These are phyloP conservation scores for Lepisosteus oculatus DNA, from an alignment of 2,113 vertebrate species.

Conservation along the genomic window DNA sequence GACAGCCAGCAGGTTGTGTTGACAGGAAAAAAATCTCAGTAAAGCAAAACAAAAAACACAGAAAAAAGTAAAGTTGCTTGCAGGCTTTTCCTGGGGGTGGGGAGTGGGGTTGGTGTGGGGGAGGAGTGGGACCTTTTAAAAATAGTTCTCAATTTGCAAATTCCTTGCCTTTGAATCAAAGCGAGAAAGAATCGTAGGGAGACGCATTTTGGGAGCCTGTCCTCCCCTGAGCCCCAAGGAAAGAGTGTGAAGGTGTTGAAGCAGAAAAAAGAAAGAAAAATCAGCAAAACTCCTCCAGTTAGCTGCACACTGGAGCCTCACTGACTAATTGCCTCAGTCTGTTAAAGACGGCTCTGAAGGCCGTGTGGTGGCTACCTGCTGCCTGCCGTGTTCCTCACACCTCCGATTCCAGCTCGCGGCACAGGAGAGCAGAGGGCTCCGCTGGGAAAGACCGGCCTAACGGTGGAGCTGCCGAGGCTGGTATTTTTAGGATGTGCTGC, in stretches of 20 bases:
- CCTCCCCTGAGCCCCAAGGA: background rate
- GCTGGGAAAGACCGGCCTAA: background rate
- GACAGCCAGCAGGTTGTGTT: slow-evolving; percentile 23
- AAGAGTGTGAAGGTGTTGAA: slow-evolving; percentile 13
- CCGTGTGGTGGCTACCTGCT: too few relatives aligned
- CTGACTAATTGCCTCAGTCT: slow-evolving; percentile 15
- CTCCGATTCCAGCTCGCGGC: too few relatives aligned
- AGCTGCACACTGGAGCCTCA: slow-evolving; percentile 1
- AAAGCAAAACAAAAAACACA: slow-evolving; percentile 39
- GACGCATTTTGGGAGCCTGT: background rate
- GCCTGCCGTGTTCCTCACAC: too few relatives aligned
- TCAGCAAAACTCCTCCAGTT: background rate
- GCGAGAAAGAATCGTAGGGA: slow-evolving; percentile 15
- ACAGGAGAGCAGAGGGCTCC: background rate
- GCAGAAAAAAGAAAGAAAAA: background rate
- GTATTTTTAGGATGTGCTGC: background rate
- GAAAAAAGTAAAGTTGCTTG: slow-evolving; percentile 19
- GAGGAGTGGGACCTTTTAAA: slow-evolving; percentile 24
- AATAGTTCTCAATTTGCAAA: slow-evolving; percentile 22
- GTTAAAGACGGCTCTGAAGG: background rate
- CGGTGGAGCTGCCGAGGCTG: background rate
- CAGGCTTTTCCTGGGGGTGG: background rate
- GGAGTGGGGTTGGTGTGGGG: background rate
- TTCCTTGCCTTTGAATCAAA: slow-evolving; percentile 25
- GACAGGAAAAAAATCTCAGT: slow-evolving; percentile 24